These are phyloP conservation scores for Hydrophis major DNA, from an alignment of 2,797 vertebrate genomes.

Conservation along the genomic window DNA sequence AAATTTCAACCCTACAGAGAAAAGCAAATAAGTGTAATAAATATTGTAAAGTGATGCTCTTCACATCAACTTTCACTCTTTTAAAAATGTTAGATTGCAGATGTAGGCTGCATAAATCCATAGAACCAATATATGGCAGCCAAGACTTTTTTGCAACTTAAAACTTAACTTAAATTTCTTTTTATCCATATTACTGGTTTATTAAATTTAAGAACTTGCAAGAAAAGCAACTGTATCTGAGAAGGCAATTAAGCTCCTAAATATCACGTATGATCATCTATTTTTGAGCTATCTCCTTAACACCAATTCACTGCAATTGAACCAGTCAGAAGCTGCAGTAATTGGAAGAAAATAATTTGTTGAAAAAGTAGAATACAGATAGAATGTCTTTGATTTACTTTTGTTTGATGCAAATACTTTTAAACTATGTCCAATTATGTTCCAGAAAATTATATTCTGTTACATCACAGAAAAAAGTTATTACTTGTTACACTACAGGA, in stretches of 20 bases:
- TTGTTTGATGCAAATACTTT: background rate
- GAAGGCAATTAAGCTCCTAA: background rate
- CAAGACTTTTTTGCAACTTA: background rate
- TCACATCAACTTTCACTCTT: background rate
- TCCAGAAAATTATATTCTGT: background rate
- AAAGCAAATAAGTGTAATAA: background rate
- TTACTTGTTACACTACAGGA: background rate
- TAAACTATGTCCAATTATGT: background rate
- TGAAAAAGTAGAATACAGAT: background rate
- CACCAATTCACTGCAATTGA: background rate
- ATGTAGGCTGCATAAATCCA: background rate
- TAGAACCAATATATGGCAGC: background rate
- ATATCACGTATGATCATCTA: background rate
- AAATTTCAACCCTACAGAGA: background rate
- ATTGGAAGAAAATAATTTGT: background rate
- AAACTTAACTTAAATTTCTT: background rate
- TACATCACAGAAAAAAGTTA: background rate
- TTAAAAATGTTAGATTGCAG: background rate
- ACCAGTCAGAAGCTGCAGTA: conserved; percentile 1
- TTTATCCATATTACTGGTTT: background rate
- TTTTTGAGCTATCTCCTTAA: background rate
- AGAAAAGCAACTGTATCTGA: background rate
- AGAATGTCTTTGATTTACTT: background rate
- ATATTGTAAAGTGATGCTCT: background rate
- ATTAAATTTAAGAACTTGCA: background rate